Base-by-base conservation (phyloP, 2,113 vertebrate genomes). In the Chaetops frenatus region DNA sequence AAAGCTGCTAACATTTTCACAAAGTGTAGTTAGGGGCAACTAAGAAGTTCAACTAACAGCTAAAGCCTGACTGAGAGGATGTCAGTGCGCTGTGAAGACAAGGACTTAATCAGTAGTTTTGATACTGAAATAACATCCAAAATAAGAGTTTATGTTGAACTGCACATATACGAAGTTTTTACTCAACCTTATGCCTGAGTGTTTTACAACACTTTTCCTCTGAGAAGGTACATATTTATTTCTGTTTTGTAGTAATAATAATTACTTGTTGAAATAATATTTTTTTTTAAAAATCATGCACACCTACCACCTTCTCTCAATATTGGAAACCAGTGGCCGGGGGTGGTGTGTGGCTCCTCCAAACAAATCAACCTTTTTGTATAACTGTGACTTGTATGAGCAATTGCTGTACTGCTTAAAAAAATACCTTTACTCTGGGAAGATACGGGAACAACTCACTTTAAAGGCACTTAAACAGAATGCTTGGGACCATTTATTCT, bases 1-100 rank as follows among this genome's bases (percentile, higher is more conserved):
- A 65, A 95, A 67, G 28, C 15, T 64, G n/a, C 57, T 72, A 76
- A 76, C 33, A 45, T 64, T 91, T 89, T 81, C 44, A 79, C 9
- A 0, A 78, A 66, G 19, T 31, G 76, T 31, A 81, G 56, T 78
- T 70, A 70, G 33, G 12, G 44, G 19, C 44, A 91, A 35, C 61
- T 64, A 31, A 33, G 9, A 65, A 83, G 51, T 62, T 86, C 84
- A 90, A 28, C 22, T 51, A 87, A 54, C 53, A 86, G 21, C 48
- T 85, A 50, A 90, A 85, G 74, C 42, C 61, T 58, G 19, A 80
- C 54, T 53, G 21, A 77, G 33, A 88, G 12, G 29, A 81, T 38
- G 17, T 71, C 69, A 81, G 7, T 12, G 4, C 44, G 15, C 42
- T 62, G 27, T 28, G 50, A 83, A 76, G 56, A 73, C 13, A 38